Evolutionary conservation across 2,113 vertebrate species (phyloP).

Genomic region (Nannospalax galili): DNA sequence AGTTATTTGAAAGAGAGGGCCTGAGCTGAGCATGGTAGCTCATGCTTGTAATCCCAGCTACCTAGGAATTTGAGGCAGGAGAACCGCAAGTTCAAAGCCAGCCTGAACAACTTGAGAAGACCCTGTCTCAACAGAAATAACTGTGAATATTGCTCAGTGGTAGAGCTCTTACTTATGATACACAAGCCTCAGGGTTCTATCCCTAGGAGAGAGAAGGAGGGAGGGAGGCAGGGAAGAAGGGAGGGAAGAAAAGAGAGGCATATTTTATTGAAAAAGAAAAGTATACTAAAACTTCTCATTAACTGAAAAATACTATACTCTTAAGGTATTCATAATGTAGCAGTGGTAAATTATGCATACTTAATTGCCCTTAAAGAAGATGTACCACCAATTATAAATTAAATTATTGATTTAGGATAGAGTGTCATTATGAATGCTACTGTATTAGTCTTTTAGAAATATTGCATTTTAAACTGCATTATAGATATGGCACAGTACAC

Average conservation of each 20-base stretch:
- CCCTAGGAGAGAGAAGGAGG: not conserved
- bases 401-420: constrained; percentile 59
- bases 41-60: not conserved
- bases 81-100: not conserved
- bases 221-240: not conserved
- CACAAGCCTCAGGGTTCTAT: not conserved
- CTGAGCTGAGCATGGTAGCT: not conserved
- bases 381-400: constrained; percentile 2
- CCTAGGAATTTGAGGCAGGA: not conserved
- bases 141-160: not conserved
- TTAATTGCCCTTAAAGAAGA: constrained; percentile 63
- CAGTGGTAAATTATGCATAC: constrained; percentile 22
- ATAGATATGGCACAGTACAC: not conserved
- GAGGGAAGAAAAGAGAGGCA: not conserved
- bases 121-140: not conserved
- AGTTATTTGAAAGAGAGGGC: not conserved
- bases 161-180: not conserved
- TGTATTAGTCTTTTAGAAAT: constrained; percentile 40
- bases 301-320: constrained; percentile 40
- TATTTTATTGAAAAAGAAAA: not conserved
- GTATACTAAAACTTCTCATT: constrained; percentile 36
- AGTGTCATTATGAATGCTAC: constrained; percentile 27
- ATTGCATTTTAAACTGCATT: not conserved
- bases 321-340: not conserved
- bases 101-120: not conserved